Conservation (phyloP, 2,888 invertebrate genomes). For the Mythimna ferrago region DNA sequence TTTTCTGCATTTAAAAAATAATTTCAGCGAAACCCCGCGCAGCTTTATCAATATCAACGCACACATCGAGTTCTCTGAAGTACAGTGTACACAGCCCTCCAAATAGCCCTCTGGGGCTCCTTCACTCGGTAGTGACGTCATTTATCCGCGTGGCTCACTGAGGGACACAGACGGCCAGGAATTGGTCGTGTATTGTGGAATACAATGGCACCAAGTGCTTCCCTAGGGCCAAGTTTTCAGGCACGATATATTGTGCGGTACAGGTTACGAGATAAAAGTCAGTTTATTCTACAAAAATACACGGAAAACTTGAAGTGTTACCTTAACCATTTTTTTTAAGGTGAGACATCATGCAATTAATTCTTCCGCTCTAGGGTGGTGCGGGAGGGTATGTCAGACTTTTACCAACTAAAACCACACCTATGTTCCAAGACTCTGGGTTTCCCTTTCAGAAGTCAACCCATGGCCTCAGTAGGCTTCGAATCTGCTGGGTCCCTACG, state of each 20-base stretch:
- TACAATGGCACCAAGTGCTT: slow-evolving; percentile 38
- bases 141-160: slow-evolving; percentile 14
- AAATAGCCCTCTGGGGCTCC: slow-evolving; percentile 9
- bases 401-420: too few species aligned
- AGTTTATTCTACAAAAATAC: neutral
- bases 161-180: slow-evolving; percentile 15
- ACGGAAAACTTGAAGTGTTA: neutral
- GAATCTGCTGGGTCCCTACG: too few species aligned
- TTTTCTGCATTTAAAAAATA: neutral
- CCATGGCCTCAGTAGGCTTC: too few species aligned
- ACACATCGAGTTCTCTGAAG: too few species aligned
- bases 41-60: too few species aligned
- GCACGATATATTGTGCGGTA: neutral
- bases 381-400: too few species aligned
- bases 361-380: too few species aligned
- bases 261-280: neutral
- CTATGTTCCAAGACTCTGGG: too few species aligned
- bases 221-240: slow-evolving; percentile 36
- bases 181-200: slow-evolving; percentile 48
- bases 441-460: too few species aligned
- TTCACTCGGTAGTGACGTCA: neutral
- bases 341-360: too few species aligned
- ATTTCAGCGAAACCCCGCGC: neutral
- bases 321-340: neutral
- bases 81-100: neutral